Evolutionary conservation across 2,797 vertebrate genomes (phyloP), one percentile per base, ranked within the genome.

Genomic region (Staurois parvus): DNA sequence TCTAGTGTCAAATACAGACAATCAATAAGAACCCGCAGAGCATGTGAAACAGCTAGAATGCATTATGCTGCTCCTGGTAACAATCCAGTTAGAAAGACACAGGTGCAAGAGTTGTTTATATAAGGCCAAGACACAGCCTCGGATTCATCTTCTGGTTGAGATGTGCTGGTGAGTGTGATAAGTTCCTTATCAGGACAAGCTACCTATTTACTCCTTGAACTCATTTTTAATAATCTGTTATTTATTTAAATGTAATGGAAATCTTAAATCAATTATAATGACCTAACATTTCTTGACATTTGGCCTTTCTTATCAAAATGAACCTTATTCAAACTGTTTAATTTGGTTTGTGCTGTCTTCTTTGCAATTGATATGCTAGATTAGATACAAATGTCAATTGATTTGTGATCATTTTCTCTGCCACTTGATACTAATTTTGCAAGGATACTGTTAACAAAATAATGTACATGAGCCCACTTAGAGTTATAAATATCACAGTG

Each of bases 361-460:
- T 34, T 56, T 48, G 66, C 52, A 80, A 70, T 52, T 8, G 32
- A 66, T 66, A 70, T 52, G 66, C 69, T 70, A n/a, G 28, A 45
- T 42, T 32, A 80, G 26, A 80, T 80, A 66, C 78, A 70, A 80
- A 80, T 80, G 40, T 70, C 21, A 42, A 32, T 10, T 80, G 42
- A 80, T 37, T 24, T 21, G 52, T 62, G 52, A 77, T 28, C 13
- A 67, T 28, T 30, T 48, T 29, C 28, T 48, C 11, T 80, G 45
- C 21, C 24, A 26, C 62, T 68, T 79, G 48, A 66, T 40, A 30
- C 3, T 45, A 12, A 64, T 64, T 26, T 64, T 26, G n/a, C 2
- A 26, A 10, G 7, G 4, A 52, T 52, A 19, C 48, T 52, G 48
- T 19, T 52, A 52, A 52, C 48, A 52, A 52, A 52, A 52, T 52